Evolutionary conservation across 1,140 invertebrate species (phyloP).

Genomic region (Scaptomyza hsui): DNA sequence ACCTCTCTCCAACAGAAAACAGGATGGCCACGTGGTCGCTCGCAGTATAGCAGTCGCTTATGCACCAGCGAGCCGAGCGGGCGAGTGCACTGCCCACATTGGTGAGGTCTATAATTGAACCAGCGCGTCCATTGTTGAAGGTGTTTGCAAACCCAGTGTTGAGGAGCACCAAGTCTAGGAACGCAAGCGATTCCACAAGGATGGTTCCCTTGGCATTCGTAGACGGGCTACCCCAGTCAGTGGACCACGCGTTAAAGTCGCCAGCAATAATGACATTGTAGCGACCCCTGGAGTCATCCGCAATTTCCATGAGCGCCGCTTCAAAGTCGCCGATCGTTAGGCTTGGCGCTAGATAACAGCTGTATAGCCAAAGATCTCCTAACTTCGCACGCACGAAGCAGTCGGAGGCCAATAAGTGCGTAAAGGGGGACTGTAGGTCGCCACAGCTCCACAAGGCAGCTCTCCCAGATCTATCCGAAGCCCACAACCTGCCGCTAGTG

Average conservation of each 20-base stretch:
- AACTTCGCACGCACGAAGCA: not conserved
- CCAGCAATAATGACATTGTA: not conserved
- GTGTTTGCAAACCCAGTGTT: not conserved
- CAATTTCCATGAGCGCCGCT: no score
- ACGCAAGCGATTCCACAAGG: not conserved
- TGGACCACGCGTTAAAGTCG: slow-evolving; percentile 18
- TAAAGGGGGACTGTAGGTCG: no score
- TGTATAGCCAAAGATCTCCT: not conserved
- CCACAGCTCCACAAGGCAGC: not conserved
- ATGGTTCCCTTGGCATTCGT: not conserved
- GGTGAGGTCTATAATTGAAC: not conserved
- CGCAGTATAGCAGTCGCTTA: not conserved
- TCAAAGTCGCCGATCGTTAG: no score
- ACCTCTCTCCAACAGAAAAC: not conserved
- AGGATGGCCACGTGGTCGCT: not conserved
- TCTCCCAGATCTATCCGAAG: not conserved
- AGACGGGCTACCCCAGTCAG: slow-evolving; percentile 8
- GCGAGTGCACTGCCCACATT: not conserved
- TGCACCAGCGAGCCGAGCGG: not conserved
- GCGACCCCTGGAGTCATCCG: no score
- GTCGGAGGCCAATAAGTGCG: no score
- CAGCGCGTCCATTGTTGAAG: not conserved
- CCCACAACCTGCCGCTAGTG: no score
- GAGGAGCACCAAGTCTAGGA: not conserved
- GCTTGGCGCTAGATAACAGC: slow-evolving; percentile 6